These are phyloP conservation scores for Eucera pruinosa DNA, from an alignment of 2,888 invertebrate species.

Conservation along the genomic window DNA sequence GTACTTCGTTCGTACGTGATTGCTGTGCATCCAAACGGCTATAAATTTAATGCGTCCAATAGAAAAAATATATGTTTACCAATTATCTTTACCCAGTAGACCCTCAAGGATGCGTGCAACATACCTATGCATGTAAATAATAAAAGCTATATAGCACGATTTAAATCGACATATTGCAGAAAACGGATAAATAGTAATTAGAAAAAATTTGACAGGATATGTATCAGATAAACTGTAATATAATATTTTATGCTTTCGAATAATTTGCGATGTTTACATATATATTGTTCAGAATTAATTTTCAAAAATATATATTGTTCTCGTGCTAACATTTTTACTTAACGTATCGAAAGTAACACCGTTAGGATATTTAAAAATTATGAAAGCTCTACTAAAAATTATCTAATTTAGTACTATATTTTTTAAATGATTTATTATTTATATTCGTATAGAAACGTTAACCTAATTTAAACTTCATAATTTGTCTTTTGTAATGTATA, in stretches of 20 bases:
- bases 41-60: conserved; percentile 32
- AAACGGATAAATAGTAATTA: conserved; percentile 17
- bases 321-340: conserved; percentile 9
- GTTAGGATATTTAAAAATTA: conserved; percentile 16
- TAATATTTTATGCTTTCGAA: conserved; percentile 5
- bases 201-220: conserved; percentile 14
- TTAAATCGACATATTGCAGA: conserved; percentile 8
- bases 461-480: conserved; percentile 14
- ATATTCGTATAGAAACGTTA: conserved; percentile 27
- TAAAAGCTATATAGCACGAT: conserved; percentile 20
- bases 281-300: conserved; percentile 18
- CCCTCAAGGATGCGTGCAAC: conserved; percentile 28
- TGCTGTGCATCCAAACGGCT: conserved; percentile 26
- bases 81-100: conserved; percentile 12
- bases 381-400: not conserved
- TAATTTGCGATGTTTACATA: conserved; percentile 7
- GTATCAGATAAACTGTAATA: conserved; percentile 24
- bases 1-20: conserved; percentile 8
- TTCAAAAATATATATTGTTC: conserved; percentile 1
- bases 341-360: conserved; percentile 16
- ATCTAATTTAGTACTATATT: conserved; percentile 29
- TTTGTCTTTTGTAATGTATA: conserved; percentile 22
- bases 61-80: conserved; percentile 25
- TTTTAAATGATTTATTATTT: conserved; percentile 40
- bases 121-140: conserved; percentile 58